Evolutionary conservation across 2,888 invertebrate genomes (phyloP).

Genomic region (Tuta absoluta): DNA sequence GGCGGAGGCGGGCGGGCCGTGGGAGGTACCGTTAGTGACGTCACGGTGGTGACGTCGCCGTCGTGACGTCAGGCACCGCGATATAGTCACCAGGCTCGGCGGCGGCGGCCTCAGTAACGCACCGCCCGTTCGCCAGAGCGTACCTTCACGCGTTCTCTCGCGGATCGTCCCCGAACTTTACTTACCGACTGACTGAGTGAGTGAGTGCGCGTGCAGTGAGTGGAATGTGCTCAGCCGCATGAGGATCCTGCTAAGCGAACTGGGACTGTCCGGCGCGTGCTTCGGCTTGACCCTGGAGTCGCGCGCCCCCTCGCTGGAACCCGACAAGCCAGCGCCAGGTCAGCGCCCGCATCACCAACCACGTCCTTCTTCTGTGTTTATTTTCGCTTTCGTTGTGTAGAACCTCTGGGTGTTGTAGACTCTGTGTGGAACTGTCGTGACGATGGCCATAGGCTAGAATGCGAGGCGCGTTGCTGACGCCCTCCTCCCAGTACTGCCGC

Average conservation of each 20-base stretch:
- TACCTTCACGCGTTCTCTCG: constrained; percentile 70
- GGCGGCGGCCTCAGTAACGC: constrained; percentile 82
- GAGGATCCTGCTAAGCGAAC: constrained; percentile 81
- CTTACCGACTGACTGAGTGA: constrained; percentile 68
- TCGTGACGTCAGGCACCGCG: constrained; percentile 78
- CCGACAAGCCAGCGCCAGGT: constrained; percentile 79
- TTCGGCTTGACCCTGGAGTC: constrained; percentile 80
- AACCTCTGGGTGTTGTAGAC: constrained; percentile 76
- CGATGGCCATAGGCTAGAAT: constrained; percentile 80
- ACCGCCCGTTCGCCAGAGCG: constrained; percentile 76
- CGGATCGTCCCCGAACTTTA: constrained; percentile 56
- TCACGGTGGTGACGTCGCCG: constrained; percentile 70
- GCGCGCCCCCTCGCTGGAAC: constrained; percentile 74
- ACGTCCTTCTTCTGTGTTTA: constrained; percentile 77
- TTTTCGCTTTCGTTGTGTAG: constrained; percentile 81
- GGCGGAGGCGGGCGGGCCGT: constrained; percentile 72
- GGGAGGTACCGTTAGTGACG: constrained; percentile 82
- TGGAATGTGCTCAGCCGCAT: constrained; percentile 80
- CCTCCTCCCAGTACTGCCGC: constrained; percentile 76
- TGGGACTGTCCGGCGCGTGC: constrained; percentile 80
- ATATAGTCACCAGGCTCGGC: constrained; percentile 79
- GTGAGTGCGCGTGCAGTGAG: constrained; percentile 80
- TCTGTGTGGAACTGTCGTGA: constrained; percentile 78
- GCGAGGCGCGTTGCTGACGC: constrained; percentile 81
- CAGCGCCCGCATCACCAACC: constrained; percentile 76